A percentile compares a stretch with the other conserved stretches of the same genome.
These are phyloP conservation scores for Manis javanica DNA, from an alignment of 2,797 vertebrate species.

Conservation along the genomic window DNA sequence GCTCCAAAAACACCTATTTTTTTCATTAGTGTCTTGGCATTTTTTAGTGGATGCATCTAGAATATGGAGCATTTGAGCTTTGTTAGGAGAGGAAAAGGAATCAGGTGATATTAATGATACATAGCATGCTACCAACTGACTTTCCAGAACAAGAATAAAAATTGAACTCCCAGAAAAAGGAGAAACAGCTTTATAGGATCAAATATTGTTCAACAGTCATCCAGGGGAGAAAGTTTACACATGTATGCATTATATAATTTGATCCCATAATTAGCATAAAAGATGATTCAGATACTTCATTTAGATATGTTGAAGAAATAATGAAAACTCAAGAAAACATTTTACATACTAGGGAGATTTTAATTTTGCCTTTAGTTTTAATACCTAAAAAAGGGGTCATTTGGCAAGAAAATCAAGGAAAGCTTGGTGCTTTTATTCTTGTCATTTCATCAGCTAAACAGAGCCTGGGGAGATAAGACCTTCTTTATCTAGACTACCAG, in stretches of 20 bases:
- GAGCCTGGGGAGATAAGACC: constrained; percentile 33
- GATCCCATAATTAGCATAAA: background rate
- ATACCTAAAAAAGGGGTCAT: background rate
- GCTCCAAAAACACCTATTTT: constrained; percentile 39
- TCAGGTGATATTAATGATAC: background rate
- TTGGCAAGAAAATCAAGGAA: constrained; percentile 38
- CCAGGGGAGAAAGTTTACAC: background rate
- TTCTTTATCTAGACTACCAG: constrained; percentile 35
- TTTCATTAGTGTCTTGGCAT: constrained; percentile 55
- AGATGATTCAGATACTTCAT: background rate
- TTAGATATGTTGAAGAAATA: constrained; percentile 4
- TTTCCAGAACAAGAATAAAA: constrained; percentile 36
- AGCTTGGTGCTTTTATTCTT: background rate
- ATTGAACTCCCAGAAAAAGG: background rate
- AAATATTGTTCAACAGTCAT: background rate
- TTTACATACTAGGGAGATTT: background rate
- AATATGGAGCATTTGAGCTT: constrained; percentile 20
- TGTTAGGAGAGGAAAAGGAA: background rate
- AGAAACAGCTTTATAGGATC: background rate
- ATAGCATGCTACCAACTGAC: background rate
- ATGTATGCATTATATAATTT: background rate
- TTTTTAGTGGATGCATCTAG: background rate
- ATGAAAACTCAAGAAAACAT: background rate
- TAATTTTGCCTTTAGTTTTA: background rate
- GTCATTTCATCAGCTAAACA: constrained; percentile 36